A percentile compares a stretch with the other conserved stretches of the same genome.
Evolutionary conservation across 2,888 invertebrate genomes (phyloP).

Genomic region (Seladonia tumulorum): DNA sequence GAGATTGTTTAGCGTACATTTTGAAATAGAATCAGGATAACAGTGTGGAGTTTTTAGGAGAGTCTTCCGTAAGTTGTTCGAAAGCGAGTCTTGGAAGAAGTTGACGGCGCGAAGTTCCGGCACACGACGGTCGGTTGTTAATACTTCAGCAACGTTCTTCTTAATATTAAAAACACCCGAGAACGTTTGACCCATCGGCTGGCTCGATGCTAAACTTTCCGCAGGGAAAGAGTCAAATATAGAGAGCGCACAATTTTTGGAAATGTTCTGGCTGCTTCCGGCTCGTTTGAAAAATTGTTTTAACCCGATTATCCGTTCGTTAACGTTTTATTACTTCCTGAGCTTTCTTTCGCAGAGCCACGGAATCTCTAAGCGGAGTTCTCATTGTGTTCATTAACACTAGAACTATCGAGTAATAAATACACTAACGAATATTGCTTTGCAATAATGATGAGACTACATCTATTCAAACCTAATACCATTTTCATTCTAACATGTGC

Average conservation of each 20-base stretch:
- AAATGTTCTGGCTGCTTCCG: background rate
- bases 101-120: background rate
- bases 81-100: background rate
- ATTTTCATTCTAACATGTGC: no score
- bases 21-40: background rate
- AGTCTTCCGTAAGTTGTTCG: background rate
- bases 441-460: no score
- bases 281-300: background rate
- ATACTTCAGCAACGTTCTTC: background rate
- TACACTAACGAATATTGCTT: no score
- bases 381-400: no score
- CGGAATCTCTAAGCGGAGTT: no score
- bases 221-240: background rate
- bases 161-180: background rate
- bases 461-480: no score
- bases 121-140: background rate
- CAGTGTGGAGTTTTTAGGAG: background rate
- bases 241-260: background rate
- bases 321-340: no score
- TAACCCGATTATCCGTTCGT: no score
- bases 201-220: background rate
- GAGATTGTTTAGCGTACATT: background rate
- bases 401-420: no score
- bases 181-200: background rate
- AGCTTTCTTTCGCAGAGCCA: no score